Evolutionary conservation across 2,113 vertebrate species (phyloP), one percentile per base, ranked within the genome.

Genomic region (Oreocharis arfaki): DNA sequence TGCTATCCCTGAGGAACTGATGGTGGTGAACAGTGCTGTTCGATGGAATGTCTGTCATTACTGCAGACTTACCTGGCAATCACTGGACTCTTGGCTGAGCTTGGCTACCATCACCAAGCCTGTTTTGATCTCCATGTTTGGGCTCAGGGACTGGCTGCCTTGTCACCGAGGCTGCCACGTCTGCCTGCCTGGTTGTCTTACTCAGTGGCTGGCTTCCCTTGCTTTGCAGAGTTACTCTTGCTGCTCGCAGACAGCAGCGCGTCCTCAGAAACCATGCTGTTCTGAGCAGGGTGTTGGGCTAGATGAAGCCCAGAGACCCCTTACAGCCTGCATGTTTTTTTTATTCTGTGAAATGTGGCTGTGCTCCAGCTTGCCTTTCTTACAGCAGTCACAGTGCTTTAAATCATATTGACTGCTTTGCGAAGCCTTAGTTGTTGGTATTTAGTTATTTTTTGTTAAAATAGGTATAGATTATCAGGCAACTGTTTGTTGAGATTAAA

Each of bases 111-210:
- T 82, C 24, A 46, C 24, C 1, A 0, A 41, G 53, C 16, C 28
- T 41, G 16, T 69, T 65, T 50, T 44, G n/a, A 27, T 75, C 5
- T 21, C n/a, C 37, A 6, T 0, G 0, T 71, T 63, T 57, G 32
- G 32, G 17, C 39, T 67, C 50, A 23, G 33, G 68, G 33, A 10
- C n/a, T 67, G n/a, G 41, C 20, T 26, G 24, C 16, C 57, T 50
- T 59, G 64, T 61, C 56, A 59, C 11, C 3, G 5, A 53, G 32
- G 60, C 41, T 60, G 44, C 50, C 7, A 1, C 9, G 1, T 55
- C 33, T 82, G 57, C 47, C 53, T 42, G 33, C 47, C 7, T 42
- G 4, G 17, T 67, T 79, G 7, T 27, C 3, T 1, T 61, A 32
- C 56, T 49, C 24, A 17, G 28, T 44, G 59, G 21, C 32, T 61